Evolutionary conservation across 1,140 invertebrate species (phyloP).

Genomic region (Trigoniulus corallinus): DNA sequence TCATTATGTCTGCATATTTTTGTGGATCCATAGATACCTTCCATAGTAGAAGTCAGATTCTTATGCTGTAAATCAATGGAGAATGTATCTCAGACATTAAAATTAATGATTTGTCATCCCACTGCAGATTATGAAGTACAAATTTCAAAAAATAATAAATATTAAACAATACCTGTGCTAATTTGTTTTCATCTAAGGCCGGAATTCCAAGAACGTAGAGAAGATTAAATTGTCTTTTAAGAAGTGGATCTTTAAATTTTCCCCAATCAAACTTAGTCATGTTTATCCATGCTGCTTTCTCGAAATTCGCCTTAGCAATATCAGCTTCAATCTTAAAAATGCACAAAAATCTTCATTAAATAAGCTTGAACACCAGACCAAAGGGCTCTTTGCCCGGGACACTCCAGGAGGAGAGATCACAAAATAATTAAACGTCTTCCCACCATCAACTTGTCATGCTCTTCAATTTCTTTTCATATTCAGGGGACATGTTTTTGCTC

Average conservation of each 20-base stretch:
- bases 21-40: conserved; percentile 56
- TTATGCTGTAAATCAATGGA: conserved; percentile 31
- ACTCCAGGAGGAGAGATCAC: no score
- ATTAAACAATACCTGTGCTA: conserved; percentile 49
- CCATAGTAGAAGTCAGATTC: conserved; percentile 49
- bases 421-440: no score
- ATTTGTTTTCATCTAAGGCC: conserved; percentile 50
- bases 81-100: background rate
- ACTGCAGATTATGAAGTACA: background rate
- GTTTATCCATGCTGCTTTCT: conserved; percentile 2
- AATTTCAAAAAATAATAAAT: background rate
- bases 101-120: background rate
- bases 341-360: background rate
- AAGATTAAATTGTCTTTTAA: conserved; percentile 54
- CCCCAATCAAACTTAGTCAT: conserved; percentile 32
- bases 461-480: no score
- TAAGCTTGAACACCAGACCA: no score
- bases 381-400: no score
- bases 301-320: background rate
- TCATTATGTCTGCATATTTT: conserved; percentile 57
- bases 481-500: no score
- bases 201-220: conserved; percentile 58
- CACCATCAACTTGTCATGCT: no score
- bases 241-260: conserved; percentile 44
- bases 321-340: background rate